phyloP scores from a whole-genome alignment of 2,888 invertebrate genomes.

The Coenonympha glycerion region DNA sequence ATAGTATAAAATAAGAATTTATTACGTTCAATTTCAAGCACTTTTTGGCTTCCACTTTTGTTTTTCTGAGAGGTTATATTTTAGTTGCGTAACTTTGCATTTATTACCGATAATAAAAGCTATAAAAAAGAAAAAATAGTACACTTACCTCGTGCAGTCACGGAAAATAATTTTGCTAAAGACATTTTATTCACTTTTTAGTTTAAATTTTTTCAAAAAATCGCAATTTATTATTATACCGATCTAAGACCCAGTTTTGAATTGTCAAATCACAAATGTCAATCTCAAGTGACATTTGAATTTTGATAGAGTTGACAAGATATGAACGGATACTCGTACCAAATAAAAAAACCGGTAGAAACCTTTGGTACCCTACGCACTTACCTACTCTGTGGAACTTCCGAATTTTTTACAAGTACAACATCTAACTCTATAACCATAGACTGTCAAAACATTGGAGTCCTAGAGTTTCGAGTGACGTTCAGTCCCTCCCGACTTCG shows the following conservation, averaged over 20 bases:
- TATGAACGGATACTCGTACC: neutral
- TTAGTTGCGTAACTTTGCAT: conserved; percentile 55
- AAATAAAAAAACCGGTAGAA: neutral
- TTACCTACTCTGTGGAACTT: neutral
- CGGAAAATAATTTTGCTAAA: conserved; percentile 71
- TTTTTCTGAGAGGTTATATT: conserved; percentile 10
- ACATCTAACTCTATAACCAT: conserved; percentile 27
- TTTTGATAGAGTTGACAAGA: too few species aligned
- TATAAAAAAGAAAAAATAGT: neutral
- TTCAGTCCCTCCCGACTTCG: too few species aligned
- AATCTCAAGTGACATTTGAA: too few species aligned
- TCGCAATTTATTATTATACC: neutral
- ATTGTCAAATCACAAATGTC: neutral
- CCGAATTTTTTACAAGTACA: neutral
- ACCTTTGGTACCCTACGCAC: neutral
- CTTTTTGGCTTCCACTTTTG: neutral
- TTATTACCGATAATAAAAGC: neutral
- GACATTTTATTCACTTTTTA: conserved; percentile 1
- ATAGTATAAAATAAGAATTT: too few species aligned
- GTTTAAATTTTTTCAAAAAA: neutral
- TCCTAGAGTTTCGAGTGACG: too few species aligned
- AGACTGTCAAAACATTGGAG: conserved; percentile 64
- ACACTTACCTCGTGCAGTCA: conserved; percentile 61
- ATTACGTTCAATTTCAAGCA: neutral
- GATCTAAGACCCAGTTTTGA: neutral